These are phyloP conservation scores for Callocephalon fimbriatum DNA, from an alignment of 2,113 vertebrate genomes.

Conservation along the genomic window DNA sequence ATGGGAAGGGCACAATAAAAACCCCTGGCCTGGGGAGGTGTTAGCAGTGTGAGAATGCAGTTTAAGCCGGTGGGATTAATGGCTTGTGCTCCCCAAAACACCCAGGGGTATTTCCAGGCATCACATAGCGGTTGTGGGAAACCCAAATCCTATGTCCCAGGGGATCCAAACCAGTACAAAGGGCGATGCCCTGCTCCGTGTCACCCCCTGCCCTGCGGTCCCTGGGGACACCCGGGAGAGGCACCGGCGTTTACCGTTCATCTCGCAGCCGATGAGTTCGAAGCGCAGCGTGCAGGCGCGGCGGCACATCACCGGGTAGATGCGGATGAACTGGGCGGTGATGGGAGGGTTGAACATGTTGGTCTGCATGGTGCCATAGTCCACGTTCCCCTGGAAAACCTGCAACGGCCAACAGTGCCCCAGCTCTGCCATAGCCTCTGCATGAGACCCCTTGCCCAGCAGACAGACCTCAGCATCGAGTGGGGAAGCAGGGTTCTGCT, in stretches of 20 bases:
- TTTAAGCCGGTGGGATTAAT: background rate
- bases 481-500: background rate
- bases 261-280: slow-evolving; percentile 94
- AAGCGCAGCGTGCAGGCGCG: slow-evolving; percentile 91
- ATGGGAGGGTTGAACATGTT: slow-evolving; percentile 88
- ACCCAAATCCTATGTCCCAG: background rate
- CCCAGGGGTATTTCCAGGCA: background rate
- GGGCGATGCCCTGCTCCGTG: accelerated
- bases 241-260: slow-evolving; percentile 83
- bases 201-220: background rate
- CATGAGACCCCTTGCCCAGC: background rate
- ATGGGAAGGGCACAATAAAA: background rate
- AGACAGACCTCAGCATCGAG: background rate
- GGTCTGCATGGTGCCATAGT: slow-evolving; percentile 83
- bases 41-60: background rate
- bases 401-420: slow-evolving; percentile 24
- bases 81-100: background rate
- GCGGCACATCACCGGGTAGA: slow-evolving; percentile 86
- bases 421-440: background rate
- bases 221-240: background rate
- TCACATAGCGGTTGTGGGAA: accelerated
- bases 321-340: slow-evolving; percentile 86
- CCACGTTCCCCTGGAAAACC: slow-evolving; percentile 87
- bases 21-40: background rate
- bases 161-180: background rate